A percentile compares a stretch with the other conserved stretches of the same genome.
phyloP scores from a whole-genome alignment of 2,113 vertebrate species.

The Trichechus manatus region DNA sequence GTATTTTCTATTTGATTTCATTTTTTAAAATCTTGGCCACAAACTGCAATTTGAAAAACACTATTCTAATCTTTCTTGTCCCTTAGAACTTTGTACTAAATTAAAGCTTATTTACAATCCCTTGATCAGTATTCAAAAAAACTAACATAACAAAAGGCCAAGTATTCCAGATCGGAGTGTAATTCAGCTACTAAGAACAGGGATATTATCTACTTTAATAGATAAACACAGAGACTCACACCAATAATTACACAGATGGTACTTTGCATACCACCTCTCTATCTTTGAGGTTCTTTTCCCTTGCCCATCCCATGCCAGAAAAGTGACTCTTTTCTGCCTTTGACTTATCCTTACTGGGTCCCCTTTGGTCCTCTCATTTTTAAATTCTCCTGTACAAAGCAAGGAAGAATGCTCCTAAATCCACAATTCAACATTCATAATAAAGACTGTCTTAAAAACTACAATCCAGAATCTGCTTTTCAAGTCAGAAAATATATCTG shows the following conservation, averaged over 20 bases:
- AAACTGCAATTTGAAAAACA: background rate
- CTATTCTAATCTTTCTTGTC: background rate
- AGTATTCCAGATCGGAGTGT: background rate
- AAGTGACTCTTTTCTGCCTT: background rate
- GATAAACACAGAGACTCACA: background rate
- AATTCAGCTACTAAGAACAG: background rate
- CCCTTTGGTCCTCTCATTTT: background rate
- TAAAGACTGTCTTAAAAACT: background rate
- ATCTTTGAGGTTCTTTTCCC: background rate
- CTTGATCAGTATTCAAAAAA: slow-evolving; percentile 7
- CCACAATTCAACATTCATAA: background rate
- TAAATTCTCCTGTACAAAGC: background rate
- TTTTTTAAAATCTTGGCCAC: background rate
- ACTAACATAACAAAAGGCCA: background rate
- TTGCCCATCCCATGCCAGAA: background rate
- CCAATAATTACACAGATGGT: background rate
- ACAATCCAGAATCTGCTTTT: background rate
- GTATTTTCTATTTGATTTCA: background rate
- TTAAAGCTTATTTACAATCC: background rate
- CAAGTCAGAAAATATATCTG: background rate
- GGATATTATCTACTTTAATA: background rate
- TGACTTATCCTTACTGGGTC: background rate
- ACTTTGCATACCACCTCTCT: background rate
- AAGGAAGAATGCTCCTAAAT: background rate
- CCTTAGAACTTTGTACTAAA: background rate